Evolutionary conservation across 2,113 vertebrate genomes (phyloP).

Genomic region (Sterna hirundo): DNA sequence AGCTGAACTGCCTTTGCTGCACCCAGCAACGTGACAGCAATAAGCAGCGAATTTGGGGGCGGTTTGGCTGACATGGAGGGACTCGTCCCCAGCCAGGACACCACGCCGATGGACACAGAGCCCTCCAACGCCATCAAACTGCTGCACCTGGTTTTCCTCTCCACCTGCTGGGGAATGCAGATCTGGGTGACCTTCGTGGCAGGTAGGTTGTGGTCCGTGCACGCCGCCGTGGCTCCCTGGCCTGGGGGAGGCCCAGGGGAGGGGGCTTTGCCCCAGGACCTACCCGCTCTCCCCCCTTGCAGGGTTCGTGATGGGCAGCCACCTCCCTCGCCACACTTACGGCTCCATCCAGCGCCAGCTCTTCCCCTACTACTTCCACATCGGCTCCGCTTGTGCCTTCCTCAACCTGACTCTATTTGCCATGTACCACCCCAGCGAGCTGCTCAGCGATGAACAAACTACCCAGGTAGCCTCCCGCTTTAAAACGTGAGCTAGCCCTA

Average conservation of each 20-base stretch:
- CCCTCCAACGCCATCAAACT: constrained; percentile 73
- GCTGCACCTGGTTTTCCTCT: constrained; percentile 81
- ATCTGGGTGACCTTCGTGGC: constrained; percentile 84
- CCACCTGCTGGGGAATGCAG: constrained; percentile 87
- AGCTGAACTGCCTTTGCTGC: neutral
- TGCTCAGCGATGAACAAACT: constrained; percentile 70
- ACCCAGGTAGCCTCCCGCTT: constrained; percentile 68
- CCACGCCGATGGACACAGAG: neutral
- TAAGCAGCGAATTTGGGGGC: neutral
- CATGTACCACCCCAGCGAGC: constrained; percentile 76
- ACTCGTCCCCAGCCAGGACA: neutral
- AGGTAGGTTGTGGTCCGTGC: constrained; percentile 39
- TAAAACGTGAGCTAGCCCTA: rapidly evolving
- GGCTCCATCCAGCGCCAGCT: constrained; percentile 80
- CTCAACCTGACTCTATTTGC: constrained; percentile 81
- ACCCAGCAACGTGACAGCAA: neutral
- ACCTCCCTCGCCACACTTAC: constrained; percentile 80
- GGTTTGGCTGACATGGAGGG: neutral
- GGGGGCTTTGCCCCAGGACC: neutral
- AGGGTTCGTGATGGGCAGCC: constrained; percentile 79
- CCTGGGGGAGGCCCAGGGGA: neutral
- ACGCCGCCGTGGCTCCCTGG: rapidly evolving
- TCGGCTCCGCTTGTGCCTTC: constrained; percentile 81
- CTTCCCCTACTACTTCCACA: constrained; percentile 83
- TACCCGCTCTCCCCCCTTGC: neutral